A percentile compares a stretch with the other conserved stretches of the same genome.
Evolutionary conservation across 2,113 vertebrate genomes (phyloP).

Genomic region (Gasterosteus aculeatus): DNA sequence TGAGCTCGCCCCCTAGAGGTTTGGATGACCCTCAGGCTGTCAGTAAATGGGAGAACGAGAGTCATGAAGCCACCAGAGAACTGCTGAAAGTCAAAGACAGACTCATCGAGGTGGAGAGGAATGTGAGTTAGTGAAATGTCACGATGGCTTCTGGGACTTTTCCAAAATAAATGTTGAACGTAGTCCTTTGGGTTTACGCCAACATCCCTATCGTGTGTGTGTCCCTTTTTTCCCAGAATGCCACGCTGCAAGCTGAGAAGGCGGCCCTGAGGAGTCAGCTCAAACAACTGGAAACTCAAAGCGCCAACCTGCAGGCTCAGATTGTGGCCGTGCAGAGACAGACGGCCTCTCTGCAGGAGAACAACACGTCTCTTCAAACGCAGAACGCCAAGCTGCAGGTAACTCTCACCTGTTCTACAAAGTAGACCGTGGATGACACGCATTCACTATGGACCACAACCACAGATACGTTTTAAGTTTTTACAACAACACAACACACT

Average conservation of each 20-base stretch:
- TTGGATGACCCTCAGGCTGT: conserved; percentile 82
- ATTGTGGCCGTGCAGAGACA: conserved; percentile 95
- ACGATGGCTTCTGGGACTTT: not conserved
- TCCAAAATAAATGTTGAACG: not conserved
- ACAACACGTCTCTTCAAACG: conserved; percentile 94
- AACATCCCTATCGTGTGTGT: not conserved
- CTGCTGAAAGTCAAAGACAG: conserved; percentile 96
- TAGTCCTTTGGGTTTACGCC: not conserved
- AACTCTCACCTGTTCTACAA: not conserved
- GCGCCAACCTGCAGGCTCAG: conserved; percentile 94
- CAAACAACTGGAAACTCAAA: conserved; percentile 95
- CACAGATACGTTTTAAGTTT: not conserved
- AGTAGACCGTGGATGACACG: not conserved
- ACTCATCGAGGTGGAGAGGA: conserved; percentile 97
- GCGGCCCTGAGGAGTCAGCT: conserved; percentile 94
- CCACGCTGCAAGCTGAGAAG: conserved; percentile 97
- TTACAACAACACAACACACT: not conserved
- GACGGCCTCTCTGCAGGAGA: conserved; percentile 93
- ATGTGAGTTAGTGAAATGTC: conserved; percentile 82
- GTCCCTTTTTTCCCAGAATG: conserved; percentile 84
- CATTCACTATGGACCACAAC: not conserved
- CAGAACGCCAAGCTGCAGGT: conserved; percentile 99
- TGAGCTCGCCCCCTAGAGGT: conserved; percentile 86
- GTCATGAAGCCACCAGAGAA: conserved; percentile 94
- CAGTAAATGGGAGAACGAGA: conserved; percentile 94